Conservation (phyloP, 2,888 invertebrate genomes). For the Neoascia interrupta region DNA sequence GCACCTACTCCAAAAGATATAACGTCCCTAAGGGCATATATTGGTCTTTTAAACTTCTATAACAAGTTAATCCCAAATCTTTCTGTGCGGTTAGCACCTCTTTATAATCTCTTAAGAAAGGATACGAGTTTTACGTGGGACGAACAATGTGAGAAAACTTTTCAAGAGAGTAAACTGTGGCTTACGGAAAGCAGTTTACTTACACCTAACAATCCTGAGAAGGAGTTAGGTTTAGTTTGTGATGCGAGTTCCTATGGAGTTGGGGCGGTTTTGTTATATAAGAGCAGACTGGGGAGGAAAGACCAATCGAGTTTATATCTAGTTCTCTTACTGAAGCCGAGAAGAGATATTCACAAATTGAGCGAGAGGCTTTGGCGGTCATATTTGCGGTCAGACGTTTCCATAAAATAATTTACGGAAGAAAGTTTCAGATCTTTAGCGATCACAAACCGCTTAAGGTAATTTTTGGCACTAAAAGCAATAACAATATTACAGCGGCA, state of each 20-base stretch:
- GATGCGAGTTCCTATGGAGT: no score
- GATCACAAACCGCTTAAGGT: not conserved
- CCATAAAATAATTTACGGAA: conserved; percentile 34
- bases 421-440: conserved; percentile 8
- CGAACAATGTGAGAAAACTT: conserved; percentile 1
- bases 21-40: no score
- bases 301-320: no score
- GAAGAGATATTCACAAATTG: no score
- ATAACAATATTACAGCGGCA: conserved; percentile 6
- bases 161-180: no score
- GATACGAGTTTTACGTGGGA: conserved; percentile 49
- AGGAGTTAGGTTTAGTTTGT: no score
- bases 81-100: conserved; percentile 1
- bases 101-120: no score
- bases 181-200: no score
- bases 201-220: conserved; percentile 25
- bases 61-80: conserved; percentile 31
- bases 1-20: no score
- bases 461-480: conserved; percentile 9
- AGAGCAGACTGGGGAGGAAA: no score
- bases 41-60: conserved; percentile 50
- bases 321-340: no score
- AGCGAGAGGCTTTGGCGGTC: conserved; percentile 11
- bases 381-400: conserved; percentile 8
- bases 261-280: no score